These are phyloP conservation scores for Eucriotettix oculatus DNA, from an alignment of 2,888 invertebrate genomes.

Conservation along the genomic window DNA sequence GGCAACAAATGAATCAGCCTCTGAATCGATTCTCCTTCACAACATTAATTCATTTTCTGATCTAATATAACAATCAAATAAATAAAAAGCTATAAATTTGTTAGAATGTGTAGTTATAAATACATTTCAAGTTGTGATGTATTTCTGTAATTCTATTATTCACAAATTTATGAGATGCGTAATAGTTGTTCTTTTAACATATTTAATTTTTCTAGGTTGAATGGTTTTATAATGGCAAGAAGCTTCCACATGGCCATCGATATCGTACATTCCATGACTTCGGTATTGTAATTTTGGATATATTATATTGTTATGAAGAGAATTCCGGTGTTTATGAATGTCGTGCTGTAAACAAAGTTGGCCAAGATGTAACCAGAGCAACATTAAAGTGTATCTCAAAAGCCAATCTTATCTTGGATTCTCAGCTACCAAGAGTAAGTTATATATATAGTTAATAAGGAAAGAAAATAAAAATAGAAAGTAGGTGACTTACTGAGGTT, in stretches of 20 bases:
- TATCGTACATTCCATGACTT: conserved; percentile 97
- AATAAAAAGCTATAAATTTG: no score
- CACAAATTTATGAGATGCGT: not conserved
- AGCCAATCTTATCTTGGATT: conserved; percentile 77
- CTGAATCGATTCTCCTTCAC: no score
- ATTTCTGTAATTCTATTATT: no score
- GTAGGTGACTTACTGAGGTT: no score
- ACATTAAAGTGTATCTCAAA: conserved; percentile 74
- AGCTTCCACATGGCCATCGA: conserved; percentile 84
- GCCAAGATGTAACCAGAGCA: conserved; percentile 72
- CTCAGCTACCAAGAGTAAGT: conserved; percentile 74
- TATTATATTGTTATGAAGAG: conserved; percentile 90
- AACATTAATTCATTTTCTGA: no score
- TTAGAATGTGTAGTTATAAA: no score
- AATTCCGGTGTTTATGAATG: conserved; percentile 91
- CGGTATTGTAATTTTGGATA: conserved; percentile 89
- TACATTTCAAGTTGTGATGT: no score
- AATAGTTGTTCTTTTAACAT: not conserved
- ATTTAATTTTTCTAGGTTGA: conserved; percentile 36
- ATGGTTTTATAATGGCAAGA: conserved; percentile 89
- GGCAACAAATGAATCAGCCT: no score
- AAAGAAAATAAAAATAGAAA: no score
- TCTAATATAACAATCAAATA: no score
- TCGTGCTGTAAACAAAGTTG: conserved; percentile 80
- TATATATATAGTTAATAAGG: no score